Conservation (phyloP, 2,797 vertebrate species). For the Paguma larvata region DNA sequence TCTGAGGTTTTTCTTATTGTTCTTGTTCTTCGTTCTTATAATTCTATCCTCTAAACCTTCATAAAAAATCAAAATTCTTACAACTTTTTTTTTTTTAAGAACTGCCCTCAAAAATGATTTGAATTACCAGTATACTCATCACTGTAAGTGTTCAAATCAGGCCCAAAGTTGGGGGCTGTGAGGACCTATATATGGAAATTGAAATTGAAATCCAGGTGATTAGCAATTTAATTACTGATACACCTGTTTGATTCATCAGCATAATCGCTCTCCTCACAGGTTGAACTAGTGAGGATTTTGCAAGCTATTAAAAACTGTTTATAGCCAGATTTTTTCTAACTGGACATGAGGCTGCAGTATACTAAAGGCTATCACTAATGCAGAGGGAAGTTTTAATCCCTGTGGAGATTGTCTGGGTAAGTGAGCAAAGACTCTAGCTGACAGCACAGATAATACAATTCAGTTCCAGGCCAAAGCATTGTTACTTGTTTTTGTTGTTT, state of each 20-base stretch:
- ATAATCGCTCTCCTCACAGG: not conserved
- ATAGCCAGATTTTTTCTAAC: not conserved
- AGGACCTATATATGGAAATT: not conserved
- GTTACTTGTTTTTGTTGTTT: conserved; percentile 74
- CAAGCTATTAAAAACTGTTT: conserved; percentile 46
- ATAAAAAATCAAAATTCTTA: conserved; percentile 10
- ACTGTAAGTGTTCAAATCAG: not conserved
- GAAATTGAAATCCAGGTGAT: conserved; percentile 20
- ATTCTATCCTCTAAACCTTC: not conserved
- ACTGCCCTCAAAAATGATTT: not conserved
- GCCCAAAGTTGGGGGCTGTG: not conserved
- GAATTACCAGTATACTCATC: not conserved
- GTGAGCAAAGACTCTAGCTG: conserved; percentile 43
- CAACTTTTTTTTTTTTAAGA: not conserved
- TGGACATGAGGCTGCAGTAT: not conserved
- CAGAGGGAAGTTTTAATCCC: conserved; percentile 37
- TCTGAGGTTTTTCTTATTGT: not conserved
- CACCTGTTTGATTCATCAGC: not conserved
- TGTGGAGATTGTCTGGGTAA: conserved; percentile 10
- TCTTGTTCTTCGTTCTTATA: not conserved
- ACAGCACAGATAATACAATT: conserved; percentile 57
- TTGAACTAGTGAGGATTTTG: conserved; percentile 30
- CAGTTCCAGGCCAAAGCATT: conserved; percentile 67
- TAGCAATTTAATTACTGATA: not conserved
- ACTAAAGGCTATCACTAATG: conserved; percentile 13